Base-by-base conservation (phyloP, 2,113 vertebrate species). In the Todiramphus saurophagus region DNA sequence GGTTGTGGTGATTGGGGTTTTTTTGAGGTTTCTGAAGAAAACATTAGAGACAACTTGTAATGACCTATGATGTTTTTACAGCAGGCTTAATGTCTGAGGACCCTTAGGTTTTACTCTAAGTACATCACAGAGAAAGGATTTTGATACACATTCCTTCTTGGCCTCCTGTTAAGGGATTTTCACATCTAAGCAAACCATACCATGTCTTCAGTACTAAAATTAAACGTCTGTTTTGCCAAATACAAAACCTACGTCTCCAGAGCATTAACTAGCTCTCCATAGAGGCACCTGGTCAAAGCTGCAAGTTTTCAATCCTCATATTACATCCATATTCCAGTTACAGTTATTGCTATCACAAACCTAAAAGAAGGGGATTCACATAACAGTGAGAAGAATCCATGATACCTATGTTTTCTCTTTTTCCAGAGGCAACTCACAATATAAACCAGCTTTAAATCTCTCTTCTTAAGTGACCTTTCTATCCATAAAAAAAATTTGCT, bases 131-230 rank as follows among this genome's bases (percentile, higher is more conserved):
- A 55, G 25, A 69, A 58, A 44, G 11, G 11, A 85, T 44, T 93
- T 72, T 51, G 16, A 75, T 56, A 46, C 7, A n/a, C 3, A 5
- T 41, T 91, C 7, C 13, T 87, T n/a, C 41, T 70, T 3, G 6
- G 17, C 33, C 46, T 85, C 30, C 30, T 4, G 1, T 60, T 86
- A 86, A 66, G 31, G 16, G 5, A 46, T 27, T 89, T 76, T 30
- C 0, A 0, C 16, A 72, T 27, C 5, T 37, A 75, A 72, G 11
- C 5, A 85, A 30, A 58, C 2, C 19, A 25, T 41, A 51, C 23
- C 1, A 2, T 6, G 7, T 20, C 41, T 79, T 85, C 58, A 82
- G 30, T 14, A 87, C 10, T 51, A 68, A 72, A 87, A 63, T 10
- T 25, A 41, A 20, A 33, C 10, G 14, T 62, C 24, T 10, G 2